Evolutionary conservation across 2,113 vertebrate genomes (phyloP), one percentile per base, ranked within the genome.

Genomic region (Sorex fumeus): DNA sequence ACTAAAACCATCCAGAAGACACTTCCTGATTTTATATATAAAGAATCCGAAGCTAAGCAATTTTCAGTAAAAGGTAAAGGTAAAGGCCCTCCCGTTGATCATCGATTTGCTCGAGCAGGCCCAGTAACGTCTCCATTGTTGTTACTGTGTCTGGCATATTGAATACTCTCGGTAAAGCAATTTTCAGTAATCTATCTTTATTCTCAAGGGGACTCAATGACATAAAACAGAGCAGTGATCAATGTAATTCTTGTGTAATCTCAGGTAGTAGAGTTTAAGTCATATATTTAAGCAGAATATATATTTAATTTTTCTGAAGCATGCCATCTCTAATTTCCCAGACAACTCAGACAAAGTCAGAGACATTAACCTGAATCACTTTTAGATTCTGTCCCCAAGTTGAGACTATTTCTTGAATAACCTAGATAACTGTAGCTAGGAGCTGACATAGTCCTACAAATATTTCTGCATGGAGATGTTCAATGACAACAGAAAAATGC

Each of bases 271-370:
- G 40, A 88, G 16, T 43, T 89, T 83, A 34, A 77, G 66, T 15
- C 53, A 43, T 23, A 70, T 30, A 43, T 78, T 87, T 84, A 82
- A 87, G 43, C 75, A 91, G 32, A 71, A 45, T 16, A 67, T 8
- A 60, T 45, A 60, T 71, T 67, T 79, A 75, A 85, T 32, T 90
- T 93, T 92, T 79, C 75, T 75, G 70, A 91, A 93, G 40, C 15
- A 27, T 34, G 25, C 78, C 40, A 87, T 23, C 21, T 72, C 64
- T 87, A 50, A 74, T 50, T 85, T 50, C 45, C 16, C 19, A 80
- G 47, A 78, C 8, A 95, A 66, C 18, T 69, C 40, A 47, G n/a
- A 62, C 5, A 66, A 91, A 95, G 27, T 12, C 71, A 77, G 25
- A 25, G 30, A 43, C 25, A 28, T 25, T 81, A 87, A 67, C 18